Percentiles rank a stretch among this genome's conserved stretches.
Evolutionary conservation across 2,888 invertebrate species (phyloP).

Genomic region (Drosophila engyochracea): DNA sequence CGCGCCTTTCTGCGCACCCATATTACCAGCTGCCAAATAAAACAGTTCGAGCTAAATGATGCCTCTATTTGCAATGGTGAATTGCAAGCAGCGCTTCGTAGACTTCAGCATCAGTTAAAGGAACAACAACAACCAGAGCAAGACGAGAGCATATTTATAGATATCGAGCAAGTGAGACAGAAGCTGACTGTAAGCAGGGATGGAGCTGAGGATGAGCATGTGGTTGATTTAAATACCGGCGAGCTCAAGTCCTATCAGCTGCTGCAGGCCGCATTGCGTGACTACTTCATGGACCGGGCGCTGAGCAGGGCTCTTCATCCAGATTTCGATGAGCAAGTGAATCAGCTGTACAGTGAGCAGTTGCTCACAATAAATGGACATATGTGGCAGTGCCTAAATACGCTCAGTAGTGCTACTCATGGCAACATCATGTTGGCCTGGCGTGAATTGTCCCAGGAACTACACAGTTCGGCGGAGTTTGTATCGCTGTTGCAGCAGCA

Average conservation of each 20-base stretch:
- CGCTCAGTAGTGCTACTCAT: conserved; percentile 55
- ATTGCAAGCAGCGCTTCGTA: conserved; percentile 20
- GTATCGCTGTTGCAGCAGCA: conserved; percentile 49
- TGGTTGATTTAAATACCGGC: conserved; percentile 14
- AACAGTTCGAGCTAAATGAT: conserved; percentile 46
- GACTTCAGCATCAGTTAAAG: conserved; percentile 37
- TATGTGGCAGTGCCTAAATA: conserved; percentile 68
- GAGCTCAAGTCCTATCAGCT: conserved; percentile 35
- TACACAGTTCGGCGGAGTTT: conserved; percentile 43
- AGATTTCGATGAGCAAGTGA: conserved; percentile 61
- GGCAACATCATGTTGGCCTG: conserved; percentile 55
- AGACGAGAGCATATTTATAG: conserved; percentile 12
- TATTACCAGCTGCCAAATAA: conserved; percentile 36
- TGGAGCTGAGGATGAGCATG: conserved; percentile 32
- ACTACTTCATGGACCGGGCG: conserved; percentile 76
- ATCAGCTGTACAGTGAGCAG: conserved; percentile 71
- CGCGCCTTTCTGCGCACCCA: conserved; percentile 46
- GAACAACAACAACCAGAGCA: conserved; percentile 9
- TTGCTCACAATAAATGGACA: conserved; percentile 66
- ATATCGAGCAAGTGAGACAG: conserved; percentile 31
- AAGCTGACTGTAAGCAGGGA: conserved; percentile 17
- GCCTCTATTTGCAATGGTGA: not conserved
- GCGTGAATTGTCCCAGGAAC: conserved; percentile 32
- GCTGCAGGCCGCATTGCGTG: conserved; percentile 60
- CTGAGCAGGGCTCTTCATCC: conserved; percentile 44